Base-by-base conservation (phyloP, 2,888 invertebrate genomes). In the Nemapogon koenigi region DNA sequence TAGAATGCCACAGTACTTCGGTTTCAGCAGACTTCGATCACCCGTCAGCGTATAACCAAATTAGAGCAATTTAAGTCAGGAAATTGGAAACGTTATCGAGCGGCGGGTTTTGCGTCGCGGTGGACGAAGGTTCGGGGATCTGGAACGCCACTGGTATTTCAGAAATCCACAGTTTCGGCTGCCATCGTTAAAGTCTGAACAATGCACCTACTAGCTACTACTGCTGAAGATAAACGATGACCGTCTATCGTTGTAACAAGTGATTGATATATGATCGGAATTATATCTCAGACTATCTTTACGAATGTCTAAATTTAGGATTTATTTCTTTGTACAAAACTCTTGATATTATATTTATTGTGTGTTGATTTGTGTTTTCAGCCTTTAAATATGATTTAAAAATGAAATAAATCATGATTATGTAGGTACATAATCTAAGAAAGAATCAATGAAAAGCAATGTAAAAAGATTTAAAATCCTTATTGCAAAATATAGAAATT, bases 41-140 rank as follows among this genome's bases (percentile, higher is more conserved):
- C 55, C 62, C 66, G 69, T 68, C 73, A 70, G 65, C 58, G 59
- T 63, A 72, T 72, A 73, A 72, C 71, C 68, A 68, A 78, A 76
- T 78, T 78, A 75, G 71, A 71, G 69, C 73, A 76, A 78, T 76
- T 75, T 75, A 70, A 72, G 71, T 71, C 75, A 71, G 76, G 78
- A 76, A 76, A 76, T 78, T 75, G 78, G 72, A 68, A 75, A 65
- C 64, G 66, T 65, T 73, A 75, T 72, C 72, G 68, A 63, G 60
- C 62, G 62, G 13, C 33, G 33, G 33, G n/a, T 8, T 19, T 10
- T 13, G 26, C n/a, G 26, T 3, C 18, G 16, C 36, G n/a, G n/a
- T n/a, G n/a, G n/a, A 32, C 32, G 18, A 16, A 19, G 19, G 19
- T 18, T 16, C 19, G 33, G 19, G 19, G 18, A 6, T 59, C 47